Conservation (phyloP, 2,888 invertebrate species). For the Hypomecis punctinalis region DNA sequence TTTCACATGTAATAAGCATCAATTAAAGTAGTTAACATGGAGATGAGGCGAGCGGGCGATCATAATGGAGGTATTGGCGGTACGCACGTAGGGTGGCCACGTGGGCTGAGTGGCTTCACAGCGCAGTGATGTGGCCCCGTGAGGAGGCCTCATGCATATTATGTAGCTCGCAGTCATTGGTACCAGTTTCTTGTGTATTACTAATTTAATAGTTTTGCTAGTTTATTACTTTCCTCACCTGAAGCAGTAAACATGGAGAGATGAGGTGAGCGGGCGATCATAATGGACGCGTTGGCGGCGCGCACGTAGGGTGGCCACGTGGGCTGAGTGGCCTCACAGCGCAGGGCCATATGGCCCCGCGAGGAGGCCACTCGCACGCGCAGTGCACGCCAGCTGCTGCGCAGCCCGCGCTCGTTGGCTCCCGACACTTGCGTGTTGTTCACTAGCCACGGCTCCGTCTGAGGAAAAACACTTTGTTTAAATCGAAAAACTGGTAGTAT, state of each 20-base stretch:
- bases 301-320: conserved; percentile 66
- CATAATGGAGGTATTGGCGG: conserved; percentile 63
- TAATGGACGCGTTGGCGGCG: conserved; percentile 60
- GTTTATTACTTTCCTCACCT: conserved; percentile 52
- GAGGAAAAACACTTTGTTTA: conserved; percentile 21
- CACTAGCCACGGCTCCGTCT: conserved; percentile 71
- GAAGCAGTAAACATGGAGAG: conserved; percentile 77
- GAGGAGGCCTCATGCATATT: conserved; percentile 64
- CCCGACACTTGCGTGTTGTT: conserved; percentile 71
- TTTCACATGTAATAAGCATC: conserved; percentile 5
- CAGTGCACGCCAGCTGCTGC: conserved; percentile 72
- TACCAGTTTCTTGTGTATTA: too few species aligned
- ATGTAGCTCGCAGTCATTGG: too few species aligned
- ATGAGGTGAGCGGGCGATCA: conserved; percentile 73
- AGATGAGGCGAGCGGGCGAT: conserved; percentile 75
- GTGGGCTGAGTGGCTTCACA: conserved; percentile 77
- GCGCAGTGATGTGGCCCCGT: conserved; percentile 59
- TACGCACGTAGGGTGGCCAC: conserved; percentile 63
- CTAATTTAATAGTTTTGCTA: too few species aligned
- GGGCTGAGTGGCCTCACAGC: conserved; percentile 76
- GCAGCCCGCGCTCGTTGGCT: conserved; percentile 65
- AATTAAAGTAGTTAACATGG: conserved; percentile 78
- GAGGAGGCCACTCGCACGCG: conserved; percentile 62
- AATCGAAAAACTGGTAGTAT: too few species aligned
- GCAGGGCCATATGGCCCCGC: conserved; percentile 57